These are phyloP conservation scores for Patella vulgata DNA, from an alignment of 1,140 invertebrate genomes.

Conservation along the genomic window DNA sequence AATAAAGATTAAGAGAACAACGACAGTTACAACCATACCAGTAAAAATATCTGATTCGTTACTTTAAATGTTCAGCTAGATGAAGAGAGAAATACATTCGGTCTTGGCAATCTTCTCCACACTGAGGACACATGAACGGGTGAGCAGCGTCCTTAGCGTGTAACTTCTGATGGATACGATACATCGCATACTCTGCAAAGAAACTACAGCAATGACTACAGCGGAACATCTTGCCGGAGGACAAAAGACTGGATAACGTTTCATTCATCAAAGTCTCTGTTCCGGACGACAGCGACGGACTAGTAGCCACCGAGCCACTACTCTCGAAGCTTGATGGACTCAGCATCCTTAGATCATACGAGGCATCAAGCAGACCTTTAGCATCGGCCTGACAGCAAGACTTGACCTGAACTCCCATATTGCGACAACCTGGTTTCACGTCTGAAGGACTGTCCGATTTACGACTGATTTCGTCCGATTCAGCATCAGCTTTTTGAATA, in stretches of 20 bases:
- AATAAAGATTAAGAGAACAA: no score
- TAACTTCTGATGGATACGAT: conserved; percentile 54
- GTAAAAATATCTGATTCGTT: background rate
- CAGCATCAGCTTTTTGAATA: conserved; percentile 15
- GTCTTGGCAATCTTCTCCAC: conserved; percentile 58
- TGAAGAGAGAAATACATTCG: conserved; percentile 53
- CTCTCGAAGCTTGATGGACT: conserved; percentile 5
- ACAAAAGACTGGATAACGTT: conserved; percentile 45
- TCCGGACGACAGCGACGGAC: conserved; percentile 17
- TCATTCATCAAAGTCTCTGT: conserved; percentile 42
- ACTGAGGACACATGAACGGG: conserved; percentile 54
- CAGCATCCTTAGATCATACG: no score
- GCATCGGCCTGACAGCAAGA: no score
- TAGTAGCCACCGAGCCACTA: background rate
- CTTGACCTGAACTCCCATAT: no score
- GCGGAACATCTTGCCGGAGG: conserved; percentile 50
- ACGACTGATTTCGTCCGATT: conserved; percentile 18
- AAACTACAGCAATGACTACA: conserved; percentile 58
- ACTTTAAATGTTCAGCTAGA: conserved; percentile 55
- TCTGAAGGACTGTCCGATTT: conserved; percentile 10
- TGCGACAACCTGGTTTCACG: conserved; percentile 11
- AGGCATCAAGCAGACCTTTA: no score
- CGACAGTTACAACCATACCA: no score
- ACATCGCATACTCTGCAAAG: conserved; percentile 61
- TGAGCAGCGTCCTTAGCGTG: conserved; percentile 42